Percentiles rank a stretch among this genome's conserved stretches.
phyloP scores from a whole-genome alignment of 1,140 invertebrate genomes.

The Atta cephalotes region DNA sequence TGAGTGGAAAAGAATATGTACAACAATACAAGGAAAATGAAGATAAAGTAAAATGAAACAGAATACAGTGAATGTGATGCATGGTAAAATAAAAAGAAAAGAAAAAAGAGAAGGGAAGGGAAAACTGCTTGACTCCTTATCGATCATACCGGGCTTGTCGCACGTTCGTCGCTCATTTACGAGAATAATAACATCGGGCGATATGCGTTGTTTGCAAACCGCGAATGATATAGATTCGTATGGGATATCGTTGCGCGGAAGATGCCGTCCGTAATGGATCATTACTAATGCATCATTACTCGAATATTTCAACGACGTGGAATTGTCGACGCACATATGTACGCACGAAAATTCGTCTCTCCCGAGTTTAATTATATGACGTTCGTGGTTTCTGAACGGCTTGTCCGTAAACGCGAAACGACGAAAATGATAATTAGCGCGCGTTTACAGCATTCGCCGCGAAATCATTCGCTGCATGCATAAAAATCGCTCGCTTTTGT shows the following conservation, averaged over 20 bases:
- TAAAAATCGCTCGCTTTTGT: slow-evolving; percentile 29
- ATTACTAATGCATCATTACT: background rate
- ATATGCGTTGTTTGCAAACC: background rate
- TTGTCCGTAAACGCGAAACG: slow-evolving; percentile 22
- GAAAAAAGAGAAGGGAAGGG: background rate
- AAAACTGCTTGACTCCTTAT: slow-evolving; percentile 12
- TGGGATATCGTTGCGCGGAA: slow-evolving; percentile 1
- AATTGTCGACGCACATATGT: background rate
- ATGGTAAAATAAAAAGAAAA: background rate
- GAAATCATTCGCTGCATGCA: background rate
- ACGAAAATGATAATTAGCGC: slow-evolving; percentile 39
- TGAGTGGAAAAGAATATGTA: no score
- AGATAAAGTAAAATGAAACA: no score
- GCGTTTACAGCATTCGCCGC: background rate
- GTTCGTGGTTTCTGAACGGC: slow-evolving; percentile 19
- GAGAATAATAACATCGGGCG: background rate
- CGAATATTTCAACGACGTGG: slow-evolving; percentile 14
- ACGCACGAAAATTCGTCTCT: slow-evolving; percentile 28
- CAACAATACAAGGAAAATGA: no score
- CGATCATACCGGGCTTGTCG: slow-evolving; percentile 1
- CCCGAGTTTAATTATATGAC: slow-evolving; percentile 30
- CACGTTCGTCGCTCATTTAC: slow-evolving; percentile 34
- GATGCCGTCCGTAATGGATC: background rate
- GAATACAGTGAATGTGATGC: no score
- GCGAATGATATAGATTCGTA: slow-evolving; percentile 20